phyloP scores from a whole-genome alignment of 2,888 invertebrate genomes.

The Plusia festucae region DNA sequence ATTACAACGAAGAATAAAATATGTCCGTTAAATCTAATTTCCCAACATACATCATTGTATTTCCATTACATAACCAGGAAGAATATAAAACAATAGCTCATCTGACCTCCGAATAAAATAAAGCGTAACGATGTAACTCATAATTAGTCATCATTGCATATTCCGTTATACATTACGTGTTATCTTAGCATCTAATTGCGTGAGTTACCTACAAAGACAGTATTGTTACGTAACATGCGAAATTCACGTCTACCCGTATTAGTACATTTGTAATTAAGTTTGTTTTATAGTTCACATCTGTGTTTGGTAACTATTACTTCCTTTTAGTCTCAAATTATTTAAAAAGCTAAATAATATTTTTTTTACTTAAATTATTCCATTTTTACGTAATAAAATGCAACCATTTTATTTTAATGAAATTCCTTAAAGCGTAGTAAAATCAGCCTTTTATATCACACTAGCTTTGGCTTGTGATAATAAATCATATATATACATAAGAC shows the following conservation, averaged over 20 bases:
- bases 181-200: conserved; percentile 32
- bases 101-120: conserved; percentile 6
- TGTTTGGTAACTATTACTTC: too few relatives aligned
- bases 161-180: conserved; percentile 17
- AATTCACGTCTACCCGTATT: conserved; percentile 21
- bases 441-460: too few relatives aligned
- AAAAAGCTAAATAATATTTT: too few relatives aligned
- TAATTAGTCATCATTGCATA: conserved; percentile 26
- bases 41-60: not conserved
- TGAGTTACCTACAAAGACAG: conserved; percentile 11
- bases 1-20: too few relatives aligned
- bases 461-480: too few relatives aligned
- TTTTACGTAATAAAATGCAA: too few relatives aligned
- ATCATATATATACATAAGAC: too few relatives aligned
- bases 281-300: not conserved
- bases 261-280: not conserved
- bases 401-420: too few relatives aligned
- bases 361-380: too few relatives aligned
- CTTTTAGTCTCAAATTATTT: too few relatives aligned
- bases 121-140: conserved; percentile 11
- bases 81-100: not conserved
- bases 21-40: too few relatives aligned
- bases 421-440: too few relatives aligned
- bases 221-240: conserved; percentile 22
- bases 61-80: not conserved